Base-by-base conservation (phyloP, 2,888 invertebrate species). In the Pandemis cinnamomeana region DNA sequence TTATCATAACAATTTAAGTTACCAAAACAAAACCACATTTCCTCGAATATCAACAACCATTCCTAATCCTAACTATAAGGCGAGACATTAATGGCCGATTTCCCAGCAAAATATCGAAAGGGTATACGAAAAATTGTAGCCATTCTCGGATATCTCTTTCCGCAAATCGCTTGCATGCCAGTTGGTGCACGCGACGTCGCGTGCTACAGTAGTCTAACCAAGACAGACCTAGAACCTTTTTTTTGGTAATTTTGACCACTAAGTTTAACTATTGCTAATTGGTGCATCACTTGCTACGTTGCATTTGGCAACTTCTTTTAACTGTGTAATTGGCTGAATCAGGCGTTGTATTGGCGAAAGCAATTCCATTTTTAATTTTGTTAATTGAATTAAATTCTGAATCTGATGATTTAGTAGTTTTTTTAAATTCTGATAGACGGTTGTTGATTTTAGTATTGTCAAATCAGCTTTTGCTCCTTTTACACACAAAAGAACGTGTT, bases 111-210 rank as follows among this genome's bases (percentile, higher is more conserved):
- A 64, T 51, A 60, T 51, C 60, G 42, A 66, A 72, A 53, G 68
- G 53, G 68, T 64, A 68, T 63, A 68, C 71, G 55, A 75, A 69
- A 75, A 71, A 69, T 72, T 71, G 41, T 41, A 70, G 71, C 42
- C 58, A 63, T 71, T 75, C 74, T 61, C 62, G 46, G 75, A 46
- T 66, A 68, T 75, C 69, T 72, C 69, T 66, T 63, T 72, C 67
- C 53, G 69, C 72, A 69, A 70, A 75, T 75, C 75, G 66, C 64
- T 69, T 64, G 75, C 77, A 76, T 75, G 77, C 75, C 7, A 20
- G 76, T 74, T 58, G 66, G 70, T 15, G 64, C 78, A 79, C 78
- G 78, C 78, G 42, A 79, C 15, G 51, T 79, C 36, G 78, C 78
- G 78, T 79, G 78, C 51, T 64, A 41, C 66, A 62, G 66, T 41